A percentile compares a stretch with the other conserved stretches of the same genome.
phyloP scores from a whole-genome alignment of 2,113 vertebrate species.

The Oenanthe melanoleuca region DNA sequence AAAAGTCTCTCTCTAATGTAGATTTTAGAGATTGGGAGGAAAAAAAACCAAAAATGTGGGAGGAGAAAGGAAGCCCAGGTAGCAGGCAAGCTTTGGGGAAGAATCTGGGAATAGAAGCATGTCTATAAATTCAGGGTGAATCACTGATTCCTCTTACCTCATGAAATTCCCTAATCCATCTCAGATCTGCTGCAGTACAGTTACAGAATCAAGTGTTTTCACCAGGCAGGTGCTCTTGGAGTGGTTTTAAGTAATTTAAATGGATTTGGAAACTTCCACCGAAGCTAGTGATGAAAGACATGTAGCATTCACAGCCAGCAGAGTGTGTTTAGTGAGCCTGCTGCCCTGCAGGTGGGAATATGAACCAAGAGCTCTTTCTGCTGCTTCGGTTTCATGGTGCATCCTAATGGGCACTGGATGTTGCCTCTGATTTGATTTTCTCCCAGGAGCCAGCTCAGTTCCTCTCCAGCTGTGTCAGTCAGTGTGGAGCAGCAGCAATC shows the following conservation, averaged over 20 bases:
- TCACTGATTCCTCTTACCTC: neutral
- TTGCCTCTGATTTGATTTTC: neutral
- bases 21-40: neutral
- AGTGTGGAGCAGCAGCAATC: neutral
- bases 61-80: neutral
- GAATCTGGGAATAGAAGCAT: neutral
- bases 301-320: neutral
- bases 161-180: neutral
- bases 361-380: conserved; percentile 5
- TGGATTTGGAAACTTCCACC: neutral
- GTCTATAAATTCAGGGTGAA: conserved; percentile 9
- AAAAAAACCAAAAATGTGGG: neutral
- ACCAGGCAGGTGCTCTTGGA: neutral
- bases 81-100: neutral
- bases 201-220: neutral
- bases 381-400: neutral
- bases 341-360: conserved; percentile 25
- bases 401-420: neutral
- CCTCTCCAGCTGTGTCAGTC: neutral
- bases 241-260: neutral
- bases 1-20: neutral
- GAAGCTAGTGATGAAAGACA: neutral
- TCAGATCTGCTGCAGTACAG: neutral
- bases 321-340: neutral
- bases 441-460: neutral